Conservation (phyloP, 2,888 invertebrate species). For the Amphipoea oculea region DNA sequence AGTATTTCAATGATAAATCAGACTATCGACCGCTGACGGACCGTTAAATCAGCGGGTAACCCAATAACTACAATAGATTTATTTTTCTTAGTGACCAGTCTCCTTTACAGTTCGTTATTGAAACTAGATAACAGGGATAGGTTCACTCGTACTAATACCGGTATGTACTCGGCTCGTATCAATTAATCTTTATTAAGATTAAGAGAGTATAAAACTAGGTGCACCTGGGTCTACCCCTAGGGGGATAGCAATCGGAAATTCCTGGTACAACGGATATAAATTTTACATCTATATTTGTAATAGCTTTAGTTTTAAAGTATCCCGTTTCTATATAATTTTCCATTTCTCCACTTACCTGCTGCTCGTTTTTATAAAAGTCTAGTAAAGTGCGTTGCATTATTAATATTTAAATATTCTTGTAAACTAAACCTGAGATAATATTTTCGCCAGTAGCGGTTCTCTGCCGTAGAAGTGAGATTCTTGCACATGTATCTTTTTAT, state of each 20-base stretch:
- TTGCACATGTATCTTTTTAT: constrained; percentile 4
- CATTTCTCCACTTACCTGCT: constrained; percentile 19
- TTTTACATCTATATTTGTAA: neutral
- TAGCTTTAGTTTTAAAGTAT: constrained; percentile 15
- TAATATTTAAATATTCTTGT: constrained; percentile 47
- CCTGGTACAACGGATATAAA: constrained; percentile 8
- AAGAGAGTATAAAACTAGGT: too few relatives aligned
- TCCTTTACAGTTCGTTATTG: constrained; percentile 22
- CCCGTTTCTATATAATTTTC: constrained; percentile 32
- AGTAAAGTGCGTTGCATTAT: constrained; percentile 31
- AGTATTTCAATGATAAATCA: too few relatives aligned
- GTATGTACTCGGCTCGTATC: neutral
- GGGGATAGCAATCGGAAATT: constrained; percentile 3
- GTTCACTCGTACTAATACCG: constrained; percentile 11
- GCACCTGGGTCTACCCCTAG: neutral
- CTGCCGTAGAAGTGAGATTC: constrained; percentile 15
- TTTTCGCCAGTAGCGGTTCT: constrained; percentile 9
- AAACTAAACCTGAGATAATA: constrained; percentile 7
- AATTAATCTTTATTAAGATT: too few relatives aligned
- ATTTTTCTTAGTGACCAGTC: constrained; percentile 10
- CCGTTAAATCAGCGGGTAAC: constrained; percentile 26
- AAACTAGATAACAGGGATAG: neutral
- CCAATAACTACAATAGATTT: constrained; percentile 10
- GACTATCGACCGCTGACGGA: too few relatives aligned
- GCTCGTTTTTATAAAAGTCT: constrained; percentile 14